These are phyloP conservation scores for Lysandra bellargus DNA, from an alignment of 2,888 invertebrate species.

Conservation along the genomic window DNA sequence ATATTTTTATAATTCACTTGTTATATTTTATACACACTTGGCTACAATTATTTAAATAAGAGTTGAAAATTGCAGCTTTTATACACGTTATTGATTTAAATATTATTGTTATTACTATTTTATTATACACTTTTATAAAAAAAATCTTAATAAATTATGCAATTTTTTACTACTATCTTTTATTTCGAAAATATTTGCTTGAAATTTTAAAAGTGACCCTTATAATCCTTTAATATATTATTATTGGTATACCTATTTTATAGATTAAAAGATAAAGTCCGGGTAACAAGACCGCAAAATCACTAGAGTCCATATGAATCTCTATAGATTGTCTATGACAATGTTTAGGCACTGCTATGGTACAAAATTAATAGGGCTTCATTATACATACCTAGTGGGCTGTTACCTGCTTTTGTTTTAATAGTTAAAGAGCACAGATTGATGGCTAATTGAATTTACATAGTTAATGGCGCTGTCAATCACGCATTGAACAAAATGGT, in stretches of 20 bases:
- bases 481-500: neutral
- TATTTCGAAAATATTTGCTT: neutral
- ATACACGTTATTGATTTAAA: neutral
- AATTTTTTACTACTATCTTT: neutral
- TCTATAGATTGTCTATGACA: too few species aligned
- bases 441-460: neutral
- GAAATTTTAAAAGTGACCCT: too few species aligned
- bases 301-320: too few species aligned
- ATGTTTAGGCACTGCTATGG: too few species aligned
- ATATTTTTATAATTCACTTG: neutral
- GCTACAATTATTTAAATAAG: too few species aligned
- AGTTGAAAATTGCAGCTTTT: neutral
- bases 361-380: too few species aligned
- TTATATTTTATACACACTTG: neutral
- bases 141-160: neutral
- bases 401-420: neutral
- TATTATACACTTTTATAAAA: constrained; percentile 10
- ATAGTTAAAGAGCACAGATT: neutral
- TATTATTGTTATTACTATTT: neutral
- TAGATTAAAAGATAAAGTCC: too few species aligned
- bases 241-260: too few species aligned
- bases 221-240: too few species aligned
- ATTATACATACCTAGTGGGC: too few species aligned
- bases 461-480: neutral
- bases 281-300: too few species aligned